These are phyloP conservation scores for Drosophila setifemur DNA, from an alignment of 1,140 invertebrate genomes.

Conservation along the genomic window DNA sequence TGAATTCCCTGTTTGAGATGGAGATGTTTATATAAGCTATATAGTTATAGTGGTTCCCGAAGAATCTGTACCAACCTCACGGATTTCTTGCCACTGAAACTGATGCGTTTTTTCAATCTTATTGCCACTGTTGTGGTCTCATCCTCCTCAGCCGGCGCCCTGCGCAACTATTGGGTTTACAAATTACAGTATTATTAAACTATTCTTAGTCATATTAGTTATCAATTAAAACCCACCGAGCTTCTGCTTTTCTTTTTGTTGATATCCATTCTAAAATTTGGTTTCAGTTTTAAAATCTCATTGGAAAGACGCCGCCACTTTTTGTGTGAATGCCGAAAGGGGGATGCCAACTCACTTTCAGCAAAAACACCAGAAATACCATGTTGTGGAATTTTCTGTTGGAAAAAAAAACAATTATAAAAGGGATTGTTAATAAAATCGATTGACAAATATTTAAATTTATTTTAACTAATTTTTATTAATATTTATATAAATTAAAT, in stretches of 20 bases:
- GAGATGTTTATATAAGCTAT: background rate
- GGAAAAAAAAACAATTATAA: no score
- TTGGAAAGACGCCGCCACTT: slow-evolving; percentile 19
- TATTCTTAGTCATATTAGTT: background rate
- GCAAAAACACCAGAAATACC: no score
- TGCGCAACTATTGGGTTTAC: slow-evolving; percentile 21
- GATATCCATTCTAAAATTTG: slow-evolving; percentile 24
- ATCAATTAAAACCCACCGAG: slow-evolving; percentile 33
- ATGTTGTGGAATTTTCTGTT: no score
- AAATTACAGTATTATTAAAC: background rate
- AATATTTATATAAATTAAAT: no score
- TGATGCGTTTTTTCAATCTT: slow-evolving; percentile 55
- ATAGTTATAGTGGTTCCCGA: background rate
- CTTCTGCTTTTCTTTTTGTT: slow-evolving; percentile 43
- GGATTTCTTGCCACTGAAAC: slow-evolving; percentile 65
- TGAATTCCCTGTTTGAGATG: slow-evolving; percentile 36
- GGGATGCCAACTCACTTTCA: background rate
- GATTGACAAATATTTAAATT: no score
- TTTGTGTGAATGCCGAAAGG: background rate
- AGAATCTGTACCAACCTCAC: slow-evolving; percentile 36
- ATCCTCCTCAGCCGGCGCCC: slow-evolving; percentile 12
- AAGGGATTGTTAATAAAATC: no score
- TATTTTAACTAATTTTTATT: no score
- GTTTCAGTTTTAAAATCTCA: slow-evolving; percentile 17
- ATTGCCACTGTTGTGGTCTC: background rate